Conservation (phyloP, 1,140 invertebrate genomes). For the Drosophila micromelanica region DNA sequence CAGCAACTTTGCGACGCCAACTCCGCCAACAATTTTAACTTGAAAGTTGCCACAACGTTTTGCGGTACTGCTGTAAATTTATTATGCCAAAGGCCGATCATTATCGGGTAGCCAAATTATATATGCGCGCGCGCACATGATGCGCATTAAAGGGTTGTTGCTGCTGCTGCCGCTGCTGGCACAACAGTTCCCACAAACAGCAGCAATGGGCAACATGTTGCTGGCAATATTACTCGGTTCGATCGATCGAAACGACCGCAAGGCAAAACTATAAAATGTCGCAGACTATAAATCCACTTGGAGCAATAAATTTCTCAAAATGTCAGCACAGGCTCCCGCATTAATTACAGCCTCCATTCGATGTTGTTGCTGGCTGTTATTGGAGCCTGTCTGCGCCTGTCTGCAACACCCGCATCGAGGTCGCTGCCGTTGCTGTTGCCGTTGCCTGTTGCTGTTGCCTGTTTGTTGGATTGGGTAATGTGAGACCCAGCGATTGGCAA, state of each 20-base stretch:
- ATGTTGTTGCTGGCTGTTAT: conserved; percentile 45
- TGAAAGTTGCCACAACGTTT: conserved; percentile 66
- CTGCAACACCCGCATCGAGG: conserved; percentile 74
- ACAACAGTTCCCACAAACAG: conserved; percentile 40
- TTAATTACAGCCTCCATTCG: conserved; percentile 77
- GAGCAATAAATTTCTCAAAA: conserved; percentile 82
- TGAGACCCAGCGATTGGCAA: conserved; percentile 66
- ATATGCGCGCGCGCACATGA: conserved; percentile 83
- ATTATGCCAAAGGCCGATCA: conserved; percentile 84
- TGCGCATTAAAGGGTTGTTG: conserved; percentile 71
- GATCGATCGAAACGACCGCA: conserved; percentile 50
- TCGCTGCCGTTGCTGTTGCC: conserved; percentile 15
- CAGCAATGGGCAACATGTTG: conserved; percentile 40
- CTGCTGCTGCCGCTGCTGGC: conserved; percentile 6
- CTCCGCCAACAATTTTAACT: conserved; percentile 39
- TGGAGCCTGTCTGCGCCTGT: conserved; percentile 55
- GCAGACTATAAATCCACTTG: conserved; percentile 83
- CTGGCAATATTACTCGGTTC: conserved; percentile 44
- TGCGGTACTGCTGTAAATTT: conserved; percentile 74
- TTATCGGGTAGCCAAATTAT: conserved; percentile 83
- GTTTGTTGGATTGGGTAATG: conserved; percentile 59
- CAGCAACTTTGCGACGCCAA: background rate
- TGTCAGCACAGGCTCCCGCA: conserved; percentile 82
- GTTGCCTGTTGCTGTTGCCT: conserved; percentile 14
- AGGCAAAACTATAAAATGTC: conserved; percentile 81